Percentiles rank a stretch among this genome's conserved stretches.
Conservation (phyloP, 1,140 invertebrate species). For the Mya arenaria region DNA sequence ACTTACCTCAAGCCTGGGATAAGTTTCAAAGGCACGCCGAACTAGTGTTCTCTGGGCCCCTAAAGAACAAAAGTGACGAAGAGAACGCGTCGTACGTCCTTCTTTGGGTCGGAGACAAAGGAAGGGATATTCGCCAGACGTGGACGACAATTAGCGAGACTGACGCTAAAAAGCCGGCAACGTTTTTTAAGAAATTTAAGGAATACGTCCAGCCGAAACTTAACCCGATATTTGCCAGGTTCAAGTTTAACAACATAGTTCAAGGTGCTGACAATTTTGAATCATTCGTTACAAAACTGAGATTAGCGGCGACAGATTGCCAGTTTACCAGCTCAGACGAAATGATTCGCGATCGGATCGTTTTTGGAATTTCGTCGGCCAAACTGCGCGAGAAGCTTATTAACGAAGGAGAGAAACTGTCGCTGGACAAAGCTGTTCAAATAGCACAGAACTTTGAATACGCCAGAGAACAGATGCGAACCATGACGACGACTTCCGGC, state of each 20-base stretch:
- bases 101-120: conserved; percentile 50
- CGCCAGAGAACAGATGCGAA: conserved; percentile 40
- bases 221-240: conserved; percentile 48
- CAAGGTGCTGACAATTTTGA: neutral
- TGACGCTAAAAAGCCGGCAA: conserved; percentile 24
- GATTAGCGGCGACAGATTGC: conserved; percentile 37
- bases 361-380: conserved; percentile 49
- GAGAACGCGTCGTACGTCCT: conserved; percentile 36
- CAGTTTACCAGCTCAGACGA: conserved; percentile 33
- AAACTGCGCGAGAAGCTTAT: conserved; percentile 59
- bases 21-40: conserved; percentile 49
- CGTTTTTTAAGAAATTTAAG: conserved; percentile 26
- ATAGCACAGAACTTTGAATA: conserved; percentile 51
- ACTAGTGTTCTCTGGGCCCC: conserved; percentile 52
- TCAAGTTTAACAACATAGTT: neutral
- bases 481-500: conserved; percentile 9
- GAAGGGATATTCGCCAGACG: conserved; percentile 39
- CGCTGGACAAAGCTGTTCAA: conserved; percentile 55
- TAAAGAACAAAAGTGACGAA: conserved; percentile 46
- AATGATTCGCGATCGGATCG: conserved; percentile 51
- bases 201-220: conserved; percentile 41
- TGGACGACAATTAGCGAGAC: conserved; percentile 22
- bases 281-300: conserved; percentile 3
- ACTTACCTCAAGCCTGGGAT: conserved; percentile 51
- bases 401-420: conserved; percentile 56